Evolutionary conservation across 2,113 vertebrate genomes (phyloP).

Genomic region (Pelobates fuscus): DNA sequence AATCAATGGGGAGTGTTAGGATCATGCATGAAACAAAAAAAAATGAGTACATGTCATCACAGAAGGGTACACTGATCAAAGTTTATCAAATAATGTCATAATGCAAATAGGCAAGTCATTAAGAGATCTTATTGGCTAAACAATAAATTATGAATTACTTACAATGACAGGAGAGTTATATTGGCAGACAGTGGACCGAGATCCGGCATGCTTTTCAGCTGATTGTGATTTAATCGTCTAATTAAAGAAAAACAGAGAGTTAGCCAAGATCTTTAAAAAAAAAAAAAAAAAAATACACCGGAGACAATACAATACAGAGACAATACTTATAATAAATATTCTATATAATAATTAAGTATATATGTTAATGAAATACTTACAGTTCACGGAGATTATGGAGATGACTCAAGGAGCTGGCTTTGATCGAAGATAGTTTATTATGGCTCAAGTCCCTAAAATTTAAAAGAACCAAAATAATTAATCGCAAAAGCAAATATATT

Average conservation of each 20-base stretch:
- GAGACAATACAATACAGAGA: no score
- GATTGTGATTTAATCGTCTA: constrained; percentile 91
- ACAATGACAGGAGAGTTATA: constrained; percentile 86
- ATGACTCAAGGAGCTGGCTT: constrained; percentile 76
- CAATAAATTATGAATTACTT: constrained; percentile 66
- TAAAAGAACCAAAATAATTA: constrained; percentile 29
- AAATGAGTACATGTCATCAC: no score
- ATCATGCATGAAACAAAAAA: no score
- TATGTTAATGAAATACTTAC: constrained; percentile 72
- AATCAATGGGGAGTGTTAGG: no score
- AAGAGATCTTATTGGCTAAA: no score
- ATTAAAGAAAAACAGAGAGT: constrained; percentile 47
- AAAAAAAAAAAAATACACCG: constrained; percentile 40
- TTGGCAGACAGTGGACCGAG: constrained; percentile 79
- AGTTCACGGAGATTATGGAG: constrained; percentile 83
- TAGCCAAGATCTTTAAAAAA: constrained; percentile 33
- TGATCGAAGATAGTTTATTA: constrained; percentile 86
- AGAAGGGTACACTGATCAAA: no score
- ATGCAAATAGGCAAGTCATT: no score
- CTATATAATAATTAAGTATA: neutral
- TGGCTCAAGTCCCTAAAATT: constrained; percentile 88
- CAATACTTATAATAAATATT: no score
- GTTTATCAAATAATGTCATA: no score
- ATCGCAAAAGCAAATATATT: no score
- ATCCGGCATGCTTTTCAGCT: constrained; percentile 81